A percentile compares a stretch with the other conserved stretches of the same genome.
Conservation (phyloP, 1,140 invertebrate genomes). For the Drosophila arawakana region DNA sequence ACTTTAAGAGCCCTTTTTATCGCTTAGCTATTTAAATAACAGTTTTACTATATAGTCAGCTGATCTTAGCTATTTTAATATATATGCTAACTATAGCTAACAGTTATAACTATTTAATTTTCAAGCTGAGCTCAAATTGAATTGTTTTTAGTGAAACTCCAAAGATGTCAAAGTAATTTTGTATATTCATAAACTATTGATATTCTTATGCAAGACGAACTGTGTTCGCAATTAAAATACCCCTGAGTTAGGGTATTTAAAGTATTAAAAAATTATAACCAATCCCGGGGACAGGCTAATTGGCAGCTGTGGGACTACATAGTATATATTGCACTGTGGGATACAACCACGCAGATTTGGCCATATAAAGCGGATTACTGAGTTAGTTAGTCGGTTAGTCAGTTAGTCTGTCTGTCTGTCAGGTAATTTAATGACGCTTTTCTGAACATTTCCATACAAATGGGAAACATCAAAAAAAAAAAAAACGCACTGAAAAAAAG, state of each 20-base stretch:
- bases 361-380: conserved; percentile 37
- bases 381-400: conserved; percentile 19
- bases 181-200: neutral
- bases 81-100: neutral
- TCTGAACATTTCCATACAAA: conserved; percentile 48
- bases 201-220: neutral
- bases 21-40: neutral
- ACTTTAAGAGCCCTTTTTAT: neutral
- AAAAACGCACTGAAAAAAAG: conserved; percentile 4
- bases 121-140: neutral
- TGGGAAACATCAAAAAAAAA: conserved; percentile 15
- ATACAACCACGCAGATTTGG: conserved; percentile 37
- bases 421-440: conserved; percentile 38
- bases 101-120: neutral
- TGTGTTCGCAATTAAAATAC: neutral
- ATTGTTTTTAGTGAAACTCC: neutral
- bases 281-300: conserved; percentile 20
- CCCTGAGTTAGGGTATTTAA: conserved; percentile 1
- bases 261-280: neutral
- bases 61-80: neutral
- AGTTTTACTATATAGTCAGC: neutral
- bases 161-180: neutral
- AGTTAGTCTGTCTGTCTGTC: conserved; percentile 8
- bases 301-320: conserved; percentile 12
- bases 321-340: conserved; percentile 8